Evolutionary conservation across 2,797 vertebrate species (phyloP), one percentile per base, ranked within the genome.

Genomic region (Hyperoplus immaculatus): DNA sequence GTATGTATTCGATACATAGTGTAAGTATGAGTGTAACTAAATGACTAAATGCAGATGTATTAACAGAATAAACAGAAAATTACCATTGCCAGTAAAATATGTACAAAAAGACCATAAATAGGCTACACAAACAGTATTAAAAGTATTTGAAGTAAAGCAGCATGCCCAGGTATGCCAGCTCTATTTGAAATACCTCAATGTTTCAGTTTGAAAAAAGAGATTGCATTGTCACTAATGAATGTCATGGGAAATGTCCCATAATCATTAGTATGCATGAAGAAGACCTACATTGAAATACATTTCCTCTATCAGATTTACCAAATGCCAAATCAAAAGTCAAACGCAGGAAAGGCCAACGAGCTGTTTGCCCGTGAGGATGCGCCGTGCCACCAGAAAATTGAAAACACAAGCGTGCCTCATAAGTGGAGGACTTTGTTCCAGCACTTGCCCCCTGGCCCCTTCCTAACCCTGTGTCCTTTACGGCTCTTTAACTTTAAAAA

Each of bases 311-410:
- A 60, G 53, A 51, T 45, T 42, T 39, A 39, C 58, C 5, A 76
- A 73, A 78, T 70, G 69, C 45, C 45, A 78, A 70, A 71, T 81
- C 46, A 71, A 66, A 58, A 64, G 65, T 68, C 50, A 16, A 50
- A n/a, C 6, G 49, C 15, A 16, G 49, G 14, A 61, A 65, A 68
- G 60, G 58, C 46, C 50, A 18, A 10, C 12, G 4, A 46, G 18
- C 49, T 51, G 4, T 49, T 62, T 0, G 3, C 14, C 21, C 39
- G 4, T 5, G 39, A 58, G 38, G 36, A 4, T 1, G 5, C 49
- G 38, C 38, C n/a, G 16, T 13, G 50, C 55, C 47, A 65, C 43
- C 56, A 29, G 21, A n/a, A 66, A 65, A 61, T 45, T 8, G 10
- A 50, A 68, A 69, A 29, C 29, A 49, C 36, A 66, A 62, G 11